Conservation (phyloP, 2,888 invertebrate species). For the Yponomeuta cagnagella region DNA sequence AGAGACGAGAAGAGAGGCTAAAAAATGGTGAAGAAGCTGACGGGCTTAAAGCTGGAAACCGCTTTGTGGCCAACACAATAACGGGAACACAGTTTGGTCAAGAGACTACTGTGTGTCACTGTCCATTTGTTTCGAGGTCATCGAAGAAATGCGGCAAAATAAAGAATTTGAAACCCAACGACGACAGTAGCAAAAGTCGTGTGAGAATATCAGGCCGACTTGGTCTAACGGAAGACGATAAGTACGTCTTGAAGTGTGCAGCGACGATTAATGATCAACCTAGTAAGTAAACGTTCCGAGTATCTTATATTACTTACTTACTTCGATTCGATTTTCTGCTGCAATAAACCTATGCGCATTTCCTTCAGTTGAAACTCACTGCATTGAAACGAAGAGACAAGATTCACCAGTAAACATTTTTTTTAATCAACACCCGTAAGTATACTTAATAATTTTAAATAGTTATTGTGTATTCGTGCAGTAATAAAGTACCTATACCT, state of each 20-base stretch:
- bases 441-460: background rate
- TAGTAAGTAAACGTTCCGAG: constrained; percentile 30
- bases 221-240: constrained; percentile 47
- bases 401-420: background rate
- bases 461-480: background rate
- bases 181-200: constrained; percentile 30
- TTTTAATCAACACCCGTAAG: background rate
- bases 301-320: no score
- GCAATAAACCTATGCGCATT: background rate
- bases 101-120: background rate
- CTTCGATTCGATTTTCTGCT: no score
- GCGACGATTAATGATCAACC: constrained; percentile 50
- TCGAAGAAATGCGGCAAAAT: background rate
- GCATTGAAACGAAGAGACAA: background rate
- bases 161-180: background rate
- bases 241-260: constrained; percentile 50
- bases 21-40: background rate
- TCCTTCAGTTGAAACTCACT: background rate
- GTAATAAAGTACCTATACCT: background rate
- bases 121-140: background rate
- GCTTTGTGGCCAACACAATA: background rate
- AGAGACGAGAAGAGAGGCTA: constrained; percentile 23
- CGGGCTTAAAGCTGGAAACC: background rate
- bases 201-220: constrained; percentile 50
- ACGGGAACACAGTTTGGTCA: background rate